Evolutionary conservation across 2,888 invertebrate genomes (phyloP).

Genomic region (Apotomis capreana): DNA sequence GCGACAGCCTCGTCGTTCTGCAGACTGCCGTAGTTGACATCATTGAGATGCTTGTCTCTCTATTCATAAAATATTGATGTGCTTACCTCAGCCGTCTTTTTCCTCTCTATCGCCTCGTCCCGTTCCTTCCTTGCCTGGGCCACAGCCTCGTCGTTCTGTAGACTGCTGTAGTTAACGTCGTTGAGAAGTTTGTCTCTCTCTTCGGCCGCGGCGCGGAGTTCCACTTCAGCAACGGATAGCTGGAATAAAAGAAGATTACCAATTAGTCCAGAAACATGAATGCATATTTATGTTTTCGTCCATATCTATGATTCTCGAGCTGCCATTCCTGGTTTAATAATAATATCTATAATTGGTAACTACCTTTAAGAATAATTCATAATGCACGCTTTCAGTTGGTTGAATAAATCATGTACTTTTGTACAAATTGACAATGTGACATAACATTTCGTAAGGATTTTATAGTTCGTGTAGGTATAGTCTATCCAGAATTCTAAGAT

Average conservation of each 20-base stretch:
- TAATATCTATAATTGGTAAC: no score
- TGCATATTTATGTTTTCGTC: no score
- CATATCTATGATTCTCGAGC: no score
- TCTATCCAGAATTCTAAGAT: no score
- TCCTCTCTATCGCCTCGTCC: conserved; percentile 88
- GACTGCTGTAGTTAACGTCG: conserved; percentile 88
- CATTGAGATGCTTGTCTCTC: conserved; percentile 90
- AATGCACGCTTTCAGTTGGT: no score
- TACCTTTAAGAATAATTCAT: no score
- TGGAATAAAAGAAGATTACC: conserved; percentile 55
- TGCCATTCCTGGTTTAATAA: no score
- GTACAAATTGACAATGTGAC: no score
- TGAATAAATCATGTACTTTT: no score
- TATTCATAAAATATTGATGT: conserved; percentile 82
- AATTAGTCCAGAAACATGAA: conserved; percentile 3
- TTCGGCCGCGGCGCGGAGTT: conserved; percentile 90
- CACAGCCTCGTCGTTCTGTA: conserved; percentile 91
- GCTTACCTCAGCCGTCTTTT: conserved; percentile 72
- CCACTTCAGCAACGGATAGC: conserved; percentile 90
- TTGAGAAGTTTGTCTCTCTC: conserved; percentile 92
- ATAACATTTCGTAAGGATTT: no score
- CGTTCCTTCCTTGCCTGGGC: conserved; percentile 91
- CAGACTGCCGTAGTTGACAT: conserved; percentile 87
- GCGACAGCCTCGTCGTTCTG: conserved; percentile 92
- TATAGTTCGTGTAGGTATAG: no score